Evolutionary conservation across 2,113 vertebrate genomes (phyloP).

Genomic region (Silurus meridionalis): DNA sequence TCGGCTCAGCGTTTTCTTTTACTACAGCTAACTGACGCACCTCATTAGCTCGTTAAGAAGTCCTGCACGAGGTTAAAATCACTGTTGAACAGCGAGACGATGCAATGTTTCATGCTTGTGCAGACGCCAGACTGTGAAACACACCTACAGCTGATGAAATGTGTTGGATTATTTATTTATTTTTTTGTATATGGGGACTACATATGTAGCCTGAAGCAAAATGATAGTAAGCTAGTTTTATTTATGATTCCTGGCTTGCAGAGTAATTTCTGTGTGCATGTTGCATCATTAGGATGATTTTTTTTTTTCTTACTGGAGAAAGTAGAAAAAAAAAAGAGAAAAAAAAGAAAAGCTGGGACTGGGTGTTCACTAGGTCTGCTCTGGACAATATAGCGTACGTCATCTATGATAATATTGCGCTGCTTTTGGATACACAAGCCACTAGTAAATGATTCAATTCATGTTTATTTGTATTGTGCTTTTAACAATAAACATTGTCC

Average conservation of each 20-base stretch:
- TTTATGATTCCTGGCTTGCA: constrained; percentile 27
- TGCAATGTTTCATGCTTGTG: neutral
- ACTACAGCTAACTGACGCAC: neutral
- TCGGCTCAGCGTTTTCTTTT: neutral
- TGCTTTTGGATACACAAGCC: neutral
- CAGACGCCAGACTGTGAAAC: neutral
- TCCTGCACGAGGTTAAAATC: neutral
- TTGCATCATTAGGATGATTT: constrained; percentile 60
- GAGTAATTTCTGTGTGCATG: constrained; percentile 24
- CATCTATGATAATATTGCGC: neutral
- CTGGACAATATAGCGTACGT: neutral
- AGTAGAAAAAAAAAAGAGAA: constrained; percentile 63
- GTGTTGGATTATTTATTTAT: neutral
- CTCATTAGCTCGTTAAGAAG: constrained; percentile 6
- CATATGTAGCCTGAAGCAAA: constrained; percentile 28
- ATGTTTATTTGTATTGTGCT: no score
- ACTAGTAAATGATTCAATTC: neutral
- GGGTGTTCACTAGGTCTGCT: neutral
- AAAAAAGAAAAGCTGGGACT: neutral
- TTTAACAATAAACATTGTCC: no score
- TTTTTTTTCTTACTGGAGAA: constrained; percentile 64
- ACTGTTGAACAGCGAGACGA: neutral
- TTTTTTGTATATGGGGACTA: neutral
- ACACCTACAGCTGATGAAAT: constrained; percentile 27
- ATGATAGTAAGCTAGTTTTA: constrained; percentile 37